Base-by-base conservation (phyloP, 1,140 invertebrate species). In the Trichomalopsis sarcophagae region DNA sequence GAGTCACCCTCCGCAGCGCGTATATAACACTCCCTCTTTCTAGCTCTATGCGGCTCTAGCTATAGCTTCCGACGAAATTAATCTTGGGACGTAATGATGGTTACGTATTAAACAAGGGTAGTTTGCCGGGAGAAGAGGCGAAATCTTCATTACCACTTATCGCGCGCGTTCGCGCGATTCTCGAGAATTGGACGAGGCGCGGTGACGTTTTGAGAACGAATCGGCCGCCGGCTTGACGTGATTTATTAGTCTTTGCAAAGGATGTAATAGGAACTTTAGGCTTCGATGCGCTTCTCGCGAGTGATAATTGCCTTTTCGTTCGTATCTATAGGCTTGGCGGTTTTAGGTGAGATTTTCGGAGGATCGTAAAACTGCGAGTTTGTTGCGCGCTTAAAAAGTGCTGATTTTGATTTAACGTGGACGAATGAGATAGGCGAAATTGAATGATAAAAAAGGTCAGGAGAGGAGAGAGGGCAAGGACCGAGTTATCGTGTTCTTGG, bases 401-500 rank as follows among this genome's bases (percentile, higher is more conserved):
- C 77, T 81, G 84, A 85, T 81, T 81, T 85, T 85, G 84, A 81
- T 85, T 85, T 76, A 73, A 85, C 55, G 36, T 33, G 27, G 76
- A 30, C 40, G 27, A 78, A 33, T 66, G 55, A 82, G 84, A 86
- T 86, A 85, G 68, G 71, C 10, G 77, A 85, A 85, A 85, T 85
- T 82, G 85, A 79, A 68, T 83, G 85, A 83, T 86, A 86, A 86
- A 86, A 86, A 86, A 86, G 85, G 85, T 86, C 81, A 68, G 30
- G 62, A 40, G 79, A 75, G 55, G 14, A 44, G 68, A 27, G 1
- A 13, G 30, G 14, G 80, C 69, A 81, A 81, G 71, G 66, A 81
- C 40, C 80, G 76, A 78, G 85, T 82, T 86, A 86, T 86, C 85
- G 68, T 62, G 85, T 86, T 86, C 82, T 86, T 86, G 85, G 85